phyloP scores from a whole-genome alignment of 2,113 vertebrate species.

The Ptychochromis oligacanthus region DNA sequence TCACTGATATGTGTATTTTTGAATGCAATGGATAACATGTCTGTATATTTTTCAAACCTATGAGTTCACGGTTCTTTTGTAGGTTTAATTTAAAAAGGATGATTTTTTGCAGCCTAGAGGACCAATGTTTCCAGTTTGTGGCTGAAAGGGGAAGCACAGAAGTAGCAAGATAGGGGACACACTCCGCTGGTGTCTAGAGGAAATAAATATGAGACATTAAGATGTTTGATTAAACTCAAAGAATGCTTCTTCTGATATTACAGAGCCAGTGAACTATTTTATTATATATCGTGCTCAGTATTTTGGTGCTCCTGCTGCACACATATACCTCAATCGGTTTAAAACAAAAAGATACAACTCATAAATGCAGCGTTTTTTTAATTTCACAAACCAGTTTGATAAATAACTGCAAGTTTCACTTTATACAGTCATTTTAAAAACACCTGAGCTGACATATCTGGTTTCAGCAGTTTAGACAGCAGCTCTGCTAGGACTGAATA shows the following conservation, averaged over 20 bases:
- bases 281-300: slow-evolving; percentile 25
- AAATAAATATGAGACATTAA: slow-evolving; percentile 64
- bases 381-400: slow-evolving; percentile 4
- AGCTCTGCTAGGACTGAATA: background rate
- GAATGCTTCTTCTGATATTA: slow-evolving; percentile 47
- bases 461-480: slow-evolving; percentile 12
- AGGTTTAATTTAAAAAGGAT: slow-evolving; percentile 74
- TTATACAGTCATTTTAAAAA: background rate
- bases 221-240: slow-evolving; percentile 64
- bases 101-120: slow-evolving; percentile 53
- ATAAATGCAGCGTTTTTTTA: background rate
- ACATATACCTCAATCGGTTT: background rate
- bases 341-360: background rate
- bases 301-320: background rate
- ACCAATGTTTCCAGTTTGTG: slow-evolving; percentile 69
- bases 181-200: slow-evolving; percentile 37
- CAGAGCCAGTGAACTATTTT: slow-evolving; percentile 47
- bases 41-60: slow-evolving; percentile 76
- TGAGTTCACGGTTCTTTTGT: slow-evolving; percentile 61
- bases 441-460: slow-evolving; percentile 18
- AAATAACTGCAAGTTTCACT: background rate
- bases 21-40: slow-evolving; percentile 75
- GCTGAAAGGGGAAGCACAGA: slow-evolving; percentile 46
- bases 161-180: slow-evolving; percentile 43
- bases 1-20: slow-evolving; percentile 78